Conservation (phyloP, 2,888 invertebrate genomes). For the Tromatobia lineatoria region DNA sequence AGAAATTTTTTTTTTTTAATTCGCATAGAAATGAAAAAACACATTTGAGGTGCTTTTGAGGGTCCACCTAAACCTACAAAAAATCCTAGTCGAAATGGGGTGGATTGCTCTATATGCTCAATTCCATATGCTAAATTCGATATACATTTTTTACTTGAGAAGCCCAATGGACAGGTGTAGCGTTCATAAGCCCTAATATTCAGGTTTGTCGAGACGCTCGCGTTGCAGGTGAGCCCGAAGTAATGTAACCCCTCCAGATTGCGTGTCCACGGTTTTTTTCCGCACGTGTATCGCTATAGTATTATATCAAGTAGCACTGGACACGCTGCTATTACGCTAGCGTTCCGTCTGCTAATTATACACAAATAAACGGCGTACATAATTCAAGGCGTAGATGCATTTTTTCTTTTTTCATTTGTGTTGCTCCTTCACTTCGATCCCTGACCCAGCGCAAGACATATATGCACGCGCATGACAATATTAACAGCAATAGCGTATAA, state of each 20-base stretch:
- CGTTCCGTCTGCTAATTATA: constrained; percentile 37
- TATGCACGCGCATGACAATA: constrained; percentile 22
- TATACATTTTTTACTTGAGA: too few species aligned
- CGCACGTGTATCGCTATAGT: constrained; percentile 24
- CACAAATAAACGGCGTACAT: constrained; percentile 42
- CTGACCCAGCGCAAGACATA: not conserved
- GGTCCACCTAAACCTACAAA: too few species aligned
- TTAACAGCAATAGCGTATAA: constrained; percentile 7
- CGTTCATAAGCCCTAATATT: not conserved
- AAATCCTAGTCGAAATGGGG: too few species aligned
- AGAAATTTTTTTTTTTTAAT: too few species aligned
- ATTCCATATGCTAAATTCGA: too few species aligned
- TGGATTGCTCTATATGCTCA: too few species aligned
- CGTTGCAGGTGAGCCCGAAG: not conserved
- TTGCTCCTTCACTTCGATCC: not conserved
- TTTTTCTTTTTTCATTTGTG: not conserved
- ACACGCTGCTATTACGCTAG: constrained; percentile 24
- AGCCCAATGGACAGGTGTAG: too few species aligned
- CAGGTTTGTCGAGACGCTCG: not conserved
- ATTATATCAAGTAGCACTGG: not conserved
- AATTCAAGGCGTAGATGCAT: constrained; percentile 24
- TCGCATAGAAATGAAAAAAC: too few species aligned
- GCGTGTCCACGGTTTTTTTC: constrained; percentile 14
- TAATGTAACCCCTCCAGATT: not conserved
- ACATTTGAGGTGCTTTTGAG: too few species aligned